Evolutionary conservation across 2,113 vertebrate species (phyloP).

Genomic region (Seriola dumerili): DNA sequence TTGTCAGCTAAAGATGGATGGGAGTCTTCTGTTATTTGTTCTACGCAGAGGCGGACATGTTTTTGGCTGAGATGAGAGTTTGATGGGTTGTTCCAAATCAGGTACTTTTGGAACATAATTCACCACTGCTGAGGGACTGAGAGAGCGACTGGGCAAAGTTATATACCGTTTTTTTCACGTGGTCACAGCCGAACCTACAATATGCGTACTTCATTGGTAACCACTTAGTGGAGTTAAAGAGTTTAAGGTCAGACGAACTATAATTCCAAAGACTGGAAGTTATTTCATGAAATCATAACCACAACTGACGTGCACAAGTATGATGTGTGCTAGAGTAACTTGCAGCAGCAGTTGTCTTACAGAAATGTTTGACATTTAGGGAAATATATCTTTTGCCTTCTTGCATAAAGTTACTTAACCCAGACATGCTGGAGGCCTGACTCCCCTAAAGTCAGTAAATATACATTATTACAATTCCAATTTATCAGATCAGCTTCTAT

Average conservation of each 20-base stretch:
- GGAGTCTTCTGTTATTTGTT: neutral
- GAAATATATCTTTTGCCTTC: neutral
- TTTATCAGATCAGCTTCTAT: no score
- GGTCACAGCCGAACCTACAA: neutral
- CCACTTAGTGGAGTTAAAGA: neutral
- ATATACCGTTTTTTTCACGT: no score
- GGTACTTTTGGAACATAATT: neutral
- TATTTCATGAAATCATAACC: neutral
- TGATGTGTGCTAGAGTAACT: no score
- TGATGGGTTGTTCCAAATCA: neutral
- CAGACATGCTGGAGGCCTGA: no score
- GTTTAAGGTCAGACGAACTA: neutral
- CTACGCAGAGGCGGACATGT: neutral
- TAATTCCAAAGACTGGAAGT: neutral
- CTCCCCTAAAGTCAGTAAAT: no score
- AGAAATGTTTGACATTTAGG: no score
- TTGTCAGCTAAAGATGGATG: slow-evolving; percentile 21
- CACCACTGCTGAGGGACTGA: neutral
- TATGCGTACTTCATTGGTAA: neutral
- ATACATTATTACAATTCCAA: no score
- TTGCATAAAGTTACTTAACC: neutral
- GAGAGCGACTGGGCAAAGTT: neutral
- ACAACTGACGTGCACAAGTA: no score
- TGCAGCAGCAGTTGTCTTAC: no score
- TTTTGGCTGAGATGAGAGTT: neutral